Percentiles rank a stretch among this genome's conserved stretches.
These are phyloP conservation scores for Trachelus tabidus DNA, from an alignment of 2,888 invertebrate genomes.

Conservation along the genomic window DNA sequence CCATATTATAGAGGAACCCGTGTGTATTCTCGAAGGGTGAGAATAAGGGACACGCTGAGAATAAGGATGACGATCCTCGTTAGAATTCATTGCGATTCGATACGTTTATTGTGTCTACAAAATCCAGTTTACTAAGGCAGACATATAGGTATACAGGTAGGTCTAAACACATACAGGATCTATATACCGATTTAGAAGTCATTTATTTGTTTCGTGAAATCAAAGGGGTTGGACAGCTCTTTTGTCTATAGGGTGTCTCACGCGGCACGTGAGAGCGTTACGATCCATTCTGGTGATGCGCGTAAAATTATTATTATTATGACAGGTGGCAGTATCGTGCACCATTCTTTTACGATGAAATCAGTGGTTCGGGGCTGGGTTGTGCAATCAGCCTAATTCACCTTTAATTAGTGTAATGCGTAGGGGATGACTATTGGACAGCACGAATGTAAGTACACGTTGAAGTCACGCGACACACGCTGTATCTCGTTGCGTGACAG, in stretches of 20 bases:
- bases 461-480: conserved; percentile 47
- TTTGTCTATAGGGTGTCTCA: not conserved
- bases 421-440: conserved; percentile 25
- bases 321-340: not conserved
- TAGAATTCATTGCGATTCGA: not conserved
- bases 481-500: conserved; percentile 50
- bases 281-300: not conserved
- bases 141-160: not conserved
- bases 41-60: not conserved
- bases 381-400: conserved; percentile 50
- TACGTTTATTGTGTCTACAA: not conserved
- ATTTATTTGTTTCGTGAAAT: not conserved
- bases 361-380: not conserved
- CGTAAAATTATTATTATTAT: not conserved
- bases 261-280: not conserved
- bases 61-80: not conserved
- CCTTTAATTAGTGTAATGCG: conserved; percentile 57
- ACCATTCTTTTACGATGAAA: not conserved
- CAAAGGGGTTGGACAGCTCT: not conserved
- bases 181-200: not conserved
- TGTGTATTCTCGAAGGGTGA: not conserved
- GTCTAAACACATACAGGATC: not conserved
- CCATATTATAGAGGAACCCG: not conserved
- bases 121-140: not conserved
- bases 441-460: conserved; percentile 39